These are phyloP conservation scores for Pelodiscus sinensis DNA, from an alignment of 2,113 vertebrate genomes.

Conservation along the genomic window DNA sequence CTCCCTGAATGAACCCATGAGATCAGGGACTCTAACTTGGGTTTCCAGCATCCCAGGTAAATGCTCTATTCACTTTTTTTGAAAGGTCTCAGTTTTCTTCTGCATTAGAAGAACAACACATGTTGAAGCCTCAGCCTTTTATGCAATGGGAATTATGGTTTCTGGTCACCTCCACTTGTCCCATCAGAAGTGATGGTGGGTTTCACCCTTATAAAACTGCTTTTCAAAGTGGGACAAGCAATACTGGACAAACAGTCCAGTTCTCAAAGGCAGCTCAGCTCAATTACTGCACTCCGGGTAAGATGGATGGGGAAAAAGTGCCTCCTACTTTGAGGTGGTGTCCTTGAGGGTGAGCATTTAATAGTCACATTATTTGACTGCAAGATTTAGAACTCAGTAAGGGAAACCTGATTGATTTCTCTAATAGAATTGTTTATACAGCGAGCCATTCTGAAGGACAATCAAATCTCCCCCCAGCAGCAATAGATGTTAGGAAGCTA, in stretches of 20 bases:
- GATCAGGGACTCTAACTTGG: no score
- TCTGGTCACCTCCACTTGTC: no score
- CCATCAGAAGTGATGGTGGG: not conserved
- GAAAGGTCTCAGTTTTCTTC: no score
- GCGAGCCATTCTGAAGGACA: no score
- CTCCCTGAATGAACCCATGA: no score
- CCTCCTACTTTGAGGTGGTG: accelerated
- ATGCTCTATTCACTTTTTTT: no score
- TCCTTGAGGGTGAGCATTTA: not conserved
- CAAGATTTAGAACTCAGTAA: not conserved
- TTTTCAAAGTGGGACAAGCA: not conserved
- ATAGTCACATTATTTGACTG: accelerated
- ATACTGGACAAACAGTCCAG: accelerated
- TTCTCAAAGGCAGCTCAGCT: not conserved
- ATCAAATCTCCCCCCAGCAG: no score
- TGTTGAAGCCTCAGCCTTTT: no score
- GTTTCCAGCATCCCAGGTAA: no score
- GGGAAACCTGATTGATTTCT: not conserved
- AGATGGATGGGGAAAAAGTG: not conserved
- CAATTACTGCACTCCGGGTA: not conserved
- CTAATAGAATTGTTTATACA: not conserved
- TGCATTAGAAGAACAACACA: no score
- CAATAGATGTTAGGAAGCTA: no score
- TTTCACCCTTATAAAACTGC: not conserved
- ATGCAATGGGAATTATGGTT: no score